Conservation (phyloP, 2,888 invertebrate genomes). For the Pristionchus japonicus region DNA sequence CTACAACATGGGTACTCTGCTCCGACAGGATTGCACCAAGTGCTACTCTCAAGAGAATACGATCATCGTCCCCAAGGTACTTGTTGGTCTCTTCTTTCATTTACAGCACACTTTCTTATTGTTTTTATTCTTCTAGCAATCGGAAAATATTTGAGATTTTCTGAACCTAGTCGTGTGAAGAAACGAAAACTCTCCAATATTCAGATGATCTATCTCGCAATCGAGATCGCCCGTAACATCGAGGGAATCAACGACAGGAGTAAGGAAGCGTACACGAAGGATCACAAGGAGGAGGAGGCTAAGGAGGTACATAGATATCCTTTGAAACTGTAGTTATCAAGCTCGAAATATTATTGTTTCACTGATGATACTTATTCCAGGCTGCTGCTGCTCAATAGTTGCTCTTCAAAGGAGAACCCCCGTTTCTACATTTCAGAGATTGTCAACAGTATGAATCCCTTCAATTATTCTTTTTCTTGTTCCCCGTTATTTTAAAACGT, state of each 20-base stretch:
- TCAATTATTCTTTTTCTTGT: neutral
- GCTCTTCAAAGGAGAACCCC: neutral
- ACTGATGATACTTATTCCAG: neutral
- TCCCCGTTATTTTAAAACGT: neutral
- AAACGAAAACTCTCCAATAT: no score
- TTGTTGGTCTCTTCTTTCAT: no score
- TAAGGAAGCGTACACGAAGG: constrained; percentile 54
- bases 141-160: no score
- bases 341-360: no score
- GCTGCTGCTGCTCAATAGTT: constrained; percentile 7
- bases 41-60: constrained; percentile 92
- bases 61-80: constrained; percentile 76
- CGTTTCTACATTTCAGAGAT: neutral
- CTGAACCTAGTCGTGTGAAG: no score
- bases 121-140: no score
- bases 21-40: constrained; percentile 85
- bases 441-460: neutral
- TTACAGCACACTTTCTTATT: no score
- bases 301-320: no score
- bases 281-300: constrained; percentile 49
- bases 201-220: constrained; percentile 93
- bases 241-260: constrained; percentile 84
- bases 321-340: no score
- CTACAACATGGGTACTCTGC: constrained; percentile 92
- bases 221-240: constrained; percentile 94